Evolutionary conservation across 2,888 invertebrate species (phyloP).

Genomic region (Habrosyne pyritoides): DNA sequence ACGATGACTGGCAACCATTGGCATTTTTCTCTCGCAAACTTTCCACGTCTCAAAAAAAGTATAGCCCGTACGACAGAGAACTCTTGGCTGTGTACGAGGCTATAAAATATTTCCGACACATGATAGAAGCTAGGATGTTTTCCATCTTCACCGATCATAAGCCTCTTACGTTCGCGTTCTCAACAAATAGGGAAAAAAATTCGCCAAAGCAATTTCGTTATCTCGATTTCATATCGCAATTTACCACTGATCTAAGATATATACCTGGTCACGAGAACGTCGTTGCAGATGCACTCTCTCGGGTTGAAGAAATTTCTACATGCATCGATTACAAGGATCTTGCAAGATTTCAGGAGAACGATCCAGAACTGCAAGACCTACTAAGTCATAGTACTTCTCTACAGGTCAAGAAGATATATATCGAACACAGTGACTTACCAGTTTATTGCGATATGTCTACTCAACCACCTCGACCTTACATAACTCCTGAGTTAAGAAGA

Average conservation of each 20-base stretch:
- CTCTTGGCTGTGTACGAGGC: background rate
- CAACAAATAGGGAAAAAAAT: background rate
- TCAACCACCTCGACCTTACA: no score
- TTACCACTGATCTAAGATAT: constrained; percentile 51
- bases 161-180: background rate
- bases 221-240: constrained; percentile 47
- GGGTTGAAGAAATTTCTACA: no score
- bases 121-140: background rate
- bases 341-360: no score
- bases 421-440: no score
- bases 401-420: no score
- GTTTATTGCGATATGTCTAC: no score
- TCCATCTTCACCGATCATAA: background rate
- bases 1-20: constrained; percentile 8
- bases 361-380: no score
- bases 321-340: no score
- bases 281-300: no score
- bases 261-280: no score
- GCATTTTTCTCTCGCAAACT: constrained; percentile 41
- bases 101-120: background rate
- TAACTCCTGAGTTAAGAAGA: no score
- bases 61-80: background rate
- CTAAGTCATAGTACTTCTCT: no score
- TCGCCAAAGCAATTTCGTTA: constrained; percentile 20
- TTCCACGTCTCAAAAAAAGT: constrained; percentile 6